Evolutionary conservation across 2,797 vertebrate species (phyloP), one percentile per base, ranked within the genome.

Genomic region (Gymnothorax reevesii): DNA sequence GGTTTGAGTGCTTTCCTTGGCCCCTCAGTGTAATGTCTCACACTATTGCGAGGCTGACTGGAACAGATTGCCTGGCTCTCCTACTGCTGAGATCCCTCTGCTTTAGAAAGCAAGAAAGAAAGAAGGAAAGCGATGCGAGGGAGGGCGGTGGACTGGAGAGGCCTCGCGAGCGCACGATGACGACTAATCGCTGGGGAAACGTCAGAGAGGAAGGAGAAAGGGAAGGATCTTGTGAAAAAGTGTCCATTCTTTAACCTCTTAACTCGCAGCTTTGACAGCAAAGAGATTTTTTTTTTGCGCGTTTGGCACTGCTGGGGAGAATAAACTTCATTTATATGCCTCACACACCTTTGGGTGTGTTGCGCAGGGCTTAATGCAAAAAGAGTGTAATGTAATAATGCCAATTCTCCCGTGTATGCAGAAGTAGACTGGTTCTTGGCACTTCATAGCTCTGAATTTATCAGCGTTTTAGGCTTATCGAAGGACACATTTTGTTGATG

Each of bases 21-120:
- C 83, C 83, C 83, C 25, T 71, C 20, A 49, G 64, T 52, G 22
- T 1, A 25, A 27, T 54, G 60, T 66, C 66, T 71, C 49, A 25
- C 62, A 55, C 20, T 8, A 57, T 15, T 33, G 73, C 17, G 73
- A 33, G 62, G 62, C 55, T 84, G 83, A 69, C 49, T 42, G 83
- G 62, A 71, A 49, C 60, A 2, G 71, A 84, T 69, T 84, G 52
- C 42, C 42, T 84, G 52, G 62, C 42, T 84, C 83, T 84, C 83
- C 33, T 1, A 20, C 83, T 54, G 22, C 83, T 2, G 59, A 84
- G 83, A 33, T 69, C 49, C 27, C 62, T 10, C 69, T 25, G n/a
- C 42, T 33, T 42, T 22, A 52, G 15, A 10, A 20, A 69, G 33
- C 1, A 42, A 52, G 15, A 10, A 20, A 69, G 33, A 42, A 42